Conservation (phyloP, 2,797 vertebrate genomes). For the Arrhamphus sclerolepis region DNA sequence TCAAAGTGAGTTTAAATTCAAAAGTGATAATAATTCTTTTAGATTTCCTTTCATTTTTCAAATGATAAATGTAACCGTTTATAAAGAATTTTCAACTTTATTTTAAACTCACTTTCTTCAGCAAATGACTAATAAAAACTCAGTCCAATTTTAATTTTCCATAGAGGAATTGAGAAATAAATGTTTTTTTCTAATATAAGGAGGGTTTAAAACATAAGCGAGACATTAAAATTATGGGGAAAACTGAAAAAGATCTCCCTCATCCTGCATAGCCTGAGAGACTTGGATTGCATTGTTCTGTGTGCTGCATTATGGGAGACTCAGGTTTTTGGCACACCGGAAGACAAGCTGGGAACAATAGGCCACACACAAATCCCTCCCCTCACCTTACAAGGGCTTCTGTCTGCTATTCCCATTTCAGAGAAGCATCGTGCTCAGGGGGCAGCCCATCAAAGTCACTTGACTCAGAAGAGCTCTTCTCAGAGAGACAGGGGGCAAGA, state of each 20-base stretch:
- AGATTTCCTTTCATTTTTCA: no score
- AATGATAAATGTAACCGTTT: no score
- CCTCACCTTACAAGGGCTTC: conserved; percentile 62
- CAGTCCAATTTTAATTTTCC: no score
- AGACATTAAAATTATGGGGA: conserved; percentile 37
- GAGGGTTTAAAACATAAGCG: conserved; percentile 46
- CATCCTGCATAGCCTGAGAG: conserved; percentile 39
- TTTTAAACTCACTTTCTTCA: no score
- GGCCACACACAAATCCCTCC: conserved; percentile 56
- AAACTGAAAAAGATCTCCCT: conserved; percentile 38
- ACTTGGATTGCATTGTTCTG: conserved; percentile 50
- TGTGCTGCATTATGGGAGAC: conserved; percentile 49
- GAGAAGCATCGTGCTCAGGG: conserved; percentile 60
- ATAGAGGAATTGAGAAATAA: no score
- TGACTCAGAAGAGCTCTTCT: conserved; percentile 73
- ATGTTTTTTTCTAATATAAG: background rate
- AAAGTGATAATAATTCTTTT: no score
- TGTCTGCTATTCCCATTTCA: conserved; percentile 65
- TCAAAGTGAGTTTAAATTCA: no score
- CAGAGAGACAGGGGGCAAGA: conserved; percentile 59
- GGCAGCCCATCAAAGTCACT: conserved; percentile 75
- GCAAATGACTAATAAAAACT: no score
- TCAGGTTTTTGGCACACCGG: conserved; percentile 58
- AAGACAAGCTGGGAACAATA: conserved; percentile 66
- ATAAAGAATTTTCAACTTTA: no score